Percentiles rank a stretch among this genome's conserved stretches.
Conservation (phyloP, 2,113 vertebrate genomes). For the Cinclus cinclus region DNA sequence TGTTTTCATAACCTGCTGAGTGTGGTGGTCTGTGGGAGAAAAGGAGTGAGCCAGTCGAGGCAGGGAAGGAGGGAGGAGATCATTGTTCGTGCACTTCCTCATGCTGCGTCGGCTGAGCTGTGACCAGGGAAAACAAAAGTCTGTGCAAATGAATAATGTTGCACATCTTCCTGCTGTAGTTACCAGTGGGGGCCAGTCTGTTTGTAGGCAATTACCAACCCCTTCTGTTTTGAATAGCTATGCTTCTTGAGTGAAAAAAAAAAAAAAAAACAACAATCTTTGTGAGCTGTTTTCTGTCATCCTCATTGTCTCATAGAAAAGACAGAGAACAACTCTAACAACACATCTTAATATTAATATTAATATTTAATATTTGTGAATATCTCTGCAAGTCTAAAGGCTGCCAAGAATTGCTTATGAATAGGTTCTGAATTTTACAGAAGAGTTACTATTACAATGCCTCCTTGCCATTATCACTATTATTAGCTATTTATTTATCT, state of each 20-base stretch:
- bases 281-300: background rate
- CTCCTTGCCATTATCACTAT: background rate
- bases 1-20: background rate
- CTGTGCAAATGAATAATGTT: background rate
- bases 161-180: background rate
- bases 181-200: background rate
- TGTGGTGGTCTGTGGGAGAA: background rate
- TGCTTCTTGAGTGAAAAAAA: background rate
- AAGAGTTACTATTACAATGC: background rate
- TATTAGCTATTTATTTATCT: background rate
- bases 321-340: background rate
- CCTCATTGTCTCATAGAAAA: background rate
- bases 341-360: background rate
- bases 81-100: background rate
- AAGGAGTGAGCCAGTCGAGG: background rate
- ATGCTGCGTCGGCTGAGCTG: accelerated
- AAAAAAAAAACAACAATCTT: background rate
- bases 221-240: background rate
- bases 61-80: background rate
- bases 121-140: background rate
- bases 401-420: background rate
- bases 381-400: background rate
- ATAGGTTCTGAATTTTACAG: background rate
- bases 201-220: background rate
- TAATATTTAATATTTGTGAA: background rate